These are phyloP conservation scores for Tipula vernalis DNA, from an alignment of 2,888 invertebrate genomes.

Conservation along the genomic window DNA sequence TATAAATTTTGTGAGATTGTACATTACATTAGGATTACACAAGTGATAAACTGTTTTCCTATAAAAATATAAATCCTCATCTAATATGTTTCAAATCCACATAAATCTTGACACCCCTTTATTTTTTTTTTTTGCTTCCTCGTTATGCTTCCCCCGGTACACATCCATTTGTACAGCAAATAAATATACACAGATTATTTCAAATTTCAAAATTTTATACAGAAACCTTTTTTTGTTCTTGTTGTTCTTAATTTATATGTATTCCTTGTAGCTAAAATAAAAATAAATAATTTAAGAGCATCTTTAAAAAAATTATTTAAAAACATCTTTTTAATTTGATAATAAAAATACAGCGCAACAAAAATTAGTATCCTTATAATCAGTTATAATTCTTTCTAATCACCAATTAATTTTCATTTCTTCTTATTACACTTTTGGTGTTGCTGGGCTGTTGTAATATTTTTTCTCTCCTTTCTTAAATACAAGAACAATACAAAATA, in stretches of 20 bases:
- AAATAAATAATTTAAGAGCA: background rate
- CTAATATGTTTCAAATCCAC: background rate
- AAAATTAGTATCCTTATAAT: background rate
- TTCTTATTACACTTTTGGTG: background rate
- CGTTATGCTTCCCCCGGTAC: background rate
- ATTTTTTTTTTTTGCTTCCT: background rate
- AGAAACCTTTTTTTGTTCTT: background rate
- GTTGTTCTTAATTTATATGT: no score
- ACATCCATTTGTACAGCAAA: background rate
- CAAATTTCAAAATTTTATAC: background rate
- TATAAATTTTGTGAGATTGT: background rate
- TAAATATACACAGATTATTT: background rate
- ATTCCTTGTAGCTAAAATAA: background rate
- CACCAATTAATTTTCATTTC: background rate
- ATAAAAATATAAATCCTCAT: background rate
- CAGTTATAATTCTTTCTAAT: slow-evolving; percentile 4
- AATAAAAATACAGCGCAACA: background rate
- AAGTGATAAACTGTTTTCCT: background rate
- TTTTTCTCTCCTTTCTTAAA: background rate
- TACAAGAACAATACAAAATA: background rate
- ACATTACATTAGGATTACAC: background rate
- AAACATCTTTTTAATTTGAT: background rate
- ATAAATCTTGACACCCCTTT: background rate
- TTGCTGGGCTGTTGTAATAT: background rate
- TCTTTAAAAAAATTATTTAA: background rate